phyloP scores from a whole-genome alignment of 2,888 invertebrate genomes.

The Diarsia mendica region DNA sequence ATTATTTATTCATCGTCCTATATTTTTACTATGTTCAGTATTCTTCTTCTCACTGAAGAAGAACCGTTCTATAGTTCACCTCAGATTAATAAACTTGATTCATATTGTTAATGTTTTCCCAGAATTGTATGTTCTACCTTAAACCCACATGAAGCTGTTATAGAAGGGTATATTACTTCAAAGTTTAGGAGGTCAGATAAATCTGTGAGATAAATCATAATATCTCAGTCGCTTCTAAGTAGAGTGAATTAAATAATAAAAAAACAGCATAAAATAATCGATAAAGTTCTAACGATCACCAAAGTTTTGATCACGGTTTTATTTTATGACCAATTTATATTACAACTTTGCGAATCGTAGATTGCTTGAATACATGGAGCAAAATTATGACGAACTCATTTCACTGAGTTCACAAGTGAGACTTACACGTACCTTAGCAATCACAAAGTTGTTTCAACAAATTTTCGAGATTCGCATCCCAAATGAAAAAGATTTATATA shows the following conservation, averaged over 20 bases:
- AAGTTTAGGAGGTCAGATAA: background rate
- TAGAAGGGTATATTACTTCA: background rate
- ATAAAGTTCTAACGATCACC: conserved; percentile 39
- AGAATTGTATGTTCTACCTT: background rate
- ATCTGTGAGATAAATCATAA: background rate
- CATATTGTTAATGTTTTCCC: background rate
- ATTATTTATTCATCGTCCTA: background rate
- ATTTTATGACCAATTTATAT: conserved; percentile 47
- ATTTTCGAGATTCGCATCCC: conserved; percentile 21
- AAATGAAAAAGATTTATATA: conserved; percentile 6
- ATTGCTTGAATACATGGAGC: conserved; percentile 30
- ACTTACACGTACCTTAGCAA: conserved; percentile 11
- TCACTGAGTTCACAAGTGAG: conserved; percentile 33
- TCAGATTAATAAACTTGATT: background rate
- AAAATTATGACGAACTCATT: conserved; percentile 38
- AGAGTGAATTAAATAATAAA: conserved; percentile 4
- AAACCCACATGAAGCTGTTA: background rate
- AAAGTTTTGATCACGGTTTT: conserved; percentile 54
- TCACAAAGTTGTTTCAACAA: conserved; percentile 5
- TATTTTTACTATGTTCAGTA: background rate
- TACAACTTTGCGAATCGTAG: conserved; percentile 48
- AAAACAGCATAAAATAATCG: conserved; percentile 37
- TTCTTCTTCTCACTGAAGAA: background rate
- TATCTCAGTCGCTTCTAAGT: background rate
- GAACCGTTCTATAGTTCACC: background rate